A percentile compares a stretch with the other conserved stretches of the same genome.
Evolutionary conservation across 2,797 vertebrate genomes (phyloP).

Genomic region (Nannoperca australis): DNA sequence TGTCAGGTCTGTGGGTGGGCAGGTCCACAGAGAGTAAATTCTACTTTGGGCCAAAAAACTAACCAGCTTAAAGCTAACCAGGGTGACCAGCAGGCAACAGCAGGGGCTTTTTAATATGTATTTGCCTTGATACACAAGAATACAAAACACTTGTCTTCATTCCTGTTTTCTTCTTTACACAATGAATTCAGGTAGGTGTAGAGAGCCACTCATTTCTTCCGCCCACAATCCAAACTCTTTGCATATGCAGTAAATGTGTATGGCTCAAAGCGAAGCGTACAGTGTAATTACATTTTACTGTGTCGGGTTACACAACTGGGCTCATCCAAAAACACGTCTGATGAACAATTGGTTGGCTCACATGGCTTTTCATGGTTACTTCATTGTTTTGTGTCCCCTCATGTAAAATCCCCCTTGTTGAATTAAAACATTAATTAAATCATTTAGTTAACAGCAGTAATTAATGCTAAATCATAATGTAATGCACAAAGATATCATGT

Average conservation of each 20-base stretch:
- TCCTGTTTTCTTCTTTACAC: slow-evolving; percentile 10
- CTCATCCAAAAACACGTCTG: slow-evolving; percentile 34
- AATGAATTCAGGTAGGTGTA: slow-evolving; percentile 24
- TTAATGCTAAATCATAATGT: slow-evolving; percentile 33
- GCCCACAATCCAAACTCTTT: slow-evolving; percentile 41
- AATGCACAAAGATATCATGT: slow-evolving; percentile 37
- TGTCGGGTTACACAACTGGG: slow-evolving; percentile 24
- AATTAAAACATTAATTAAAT: slow-evolving; percentile 40
- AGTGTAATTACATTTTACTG: slow-evolving; percentile 43
- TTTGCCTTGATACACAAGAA: slow-evolving; percentile 8
- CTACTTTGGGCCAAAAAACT: slow-evolving; percentile 3
- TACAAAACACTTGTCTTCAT: slow-evolving; percentile 12
- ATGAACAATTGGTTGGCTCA: slow-evolving; percentile 35
- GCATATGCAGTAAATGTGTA: slow-evolving; percentile 23
- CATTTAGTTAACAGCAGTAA: slow-evolving; percentile 42
- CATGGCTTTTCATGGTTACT: slow-evolving; percentile 38
- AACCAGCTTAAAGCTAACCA: slow-evolving; percentile 3
- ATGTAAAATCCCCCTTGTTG: slow-evolving; percentile 45
- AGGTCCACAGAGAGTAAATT: slow-evolving; percentile 4
- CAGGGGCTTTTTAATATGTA: neutral
- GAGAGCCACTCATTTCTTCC: slow-evolving; percentile 4
- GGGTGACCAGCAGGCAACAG: neutral
- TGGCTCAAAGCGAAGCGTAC: neutral
- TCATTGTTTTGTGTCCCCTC: slow-evolving; percentile 47
- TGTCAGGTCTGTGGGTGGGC: slow-evolving; percentile 2